These are phyloP conservation scores for Darevskia mixta DNA, from an alignment of 2,797 vertebrate species.

Conservation along the genomic window DNA sequence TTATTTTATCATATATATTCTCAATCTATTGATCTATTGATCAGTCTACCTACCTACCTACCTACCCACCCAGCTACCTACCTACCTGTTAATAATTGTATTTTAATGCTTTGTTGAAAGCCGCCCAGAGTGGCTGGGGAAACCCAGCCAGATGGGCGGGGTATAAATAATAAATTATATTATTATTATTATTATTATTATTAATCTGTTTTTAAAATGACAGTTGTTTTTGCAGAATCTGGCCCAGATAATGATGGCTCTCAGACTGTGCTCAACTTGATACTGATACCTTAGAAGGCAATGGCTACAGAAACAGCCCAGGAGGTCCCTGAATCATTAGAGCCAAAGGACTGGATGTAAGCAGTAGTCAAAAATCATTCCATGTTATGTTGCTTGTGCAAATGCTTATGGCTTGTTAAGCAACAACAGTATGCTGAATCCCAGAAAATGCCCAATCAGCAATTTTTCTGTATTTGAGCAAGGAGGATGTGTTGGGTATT, in stretches of 20 bases:
- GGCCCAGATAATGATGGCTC: neutral
- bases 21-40: no score
- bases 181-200: no score
- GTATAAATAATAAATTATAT: no score
- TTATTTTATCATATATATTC: neutral
- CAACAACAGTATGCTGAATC: neutral
- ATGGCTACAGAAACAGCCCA: neutral
- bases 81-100: no score
- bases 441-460: neutral
- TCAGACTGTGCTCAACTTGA: neutral
- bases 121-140: no score
- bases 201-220: no score
- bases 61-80: no score
- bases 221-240: no score
- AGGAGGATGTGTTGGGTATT: conserved; percentile 17
- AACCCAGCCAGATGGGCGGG: no score
- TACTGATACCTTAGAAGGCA: neutral
- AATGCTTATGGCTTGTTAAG: conserved; percentile 1
- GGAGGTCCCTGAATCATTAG: neutral
- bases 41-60: no score
- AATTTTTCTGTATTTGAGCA: neutral
- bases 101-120: no score
- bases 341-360: no score
- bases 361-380: neutral
- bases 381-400: neutral